phyloP scores from a whole-genome alignment of 2,888 invertebrate species.

The Monoplex corrugatus region DNA sequence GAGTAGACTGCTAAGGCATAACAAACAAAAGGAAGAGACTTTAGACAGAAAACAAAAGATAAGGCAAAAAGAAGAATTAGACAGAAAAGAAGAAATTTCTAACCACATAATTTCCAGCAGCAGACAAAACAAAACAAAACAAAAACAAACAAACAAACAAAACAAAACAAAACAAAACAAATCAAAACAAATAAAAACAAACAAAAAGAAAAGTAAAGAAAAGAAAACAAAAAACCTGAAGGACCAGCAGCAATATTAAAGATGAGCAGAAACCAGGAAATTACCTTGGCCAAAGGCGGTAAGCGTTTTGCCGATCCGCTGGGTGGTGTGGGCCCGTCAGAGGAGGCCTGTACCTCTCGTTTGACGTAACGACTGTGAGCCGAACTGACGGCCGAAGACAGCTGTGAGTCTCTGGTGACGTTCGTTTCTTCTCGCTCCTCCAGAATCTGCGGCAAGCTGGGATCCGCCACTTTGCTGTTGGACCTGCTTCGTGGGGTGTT shows the following conservation, averaged over 20 bases:
- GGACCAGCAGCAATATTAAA: no score
- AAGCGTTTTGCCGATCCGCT: slow-evolving; percentile 33
- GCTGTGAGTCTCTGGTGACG: not conserved
- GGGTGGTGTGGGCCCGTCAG: slow-evolving; percentile 26
- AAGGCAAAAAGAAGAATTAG: not conserved
- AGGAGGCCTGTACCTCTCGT: slow-evolving; percentile 37
- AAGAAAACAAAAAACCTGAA: no score
- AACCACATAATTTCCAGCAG: no score
- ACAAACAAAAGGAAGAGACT: no score
- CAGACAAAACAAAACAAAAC: no score
- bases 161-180: no score
- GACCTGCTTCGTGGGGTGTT: slow-evolving; percentile 14
- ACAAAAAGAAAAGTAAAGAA: no score
- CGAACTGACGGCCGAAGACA: not conserved
- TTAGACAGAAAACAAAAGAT: not conserved
- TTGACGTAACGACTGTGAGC: slow-evolving; percentile 31
- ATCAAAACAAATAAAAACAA: no score
- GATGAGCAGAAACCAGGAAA: no score
- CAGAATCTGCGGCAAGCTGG: slow-evolving; percentile 27
- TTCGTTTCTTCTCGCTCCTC: slow-evolving; percentile 38
- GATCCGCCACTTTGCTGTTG: not conserved
- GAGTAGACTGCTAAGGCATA: no score
- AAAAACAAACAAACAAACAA: no score
- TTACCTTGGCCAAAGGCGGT: slow-evolving; percentile 47
- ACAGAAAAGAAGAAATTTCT: not conserved